Base-by-base conservation (phyloP, 1,140 invertebrate species). In the Pemphigus obesinymphae region DNA sequence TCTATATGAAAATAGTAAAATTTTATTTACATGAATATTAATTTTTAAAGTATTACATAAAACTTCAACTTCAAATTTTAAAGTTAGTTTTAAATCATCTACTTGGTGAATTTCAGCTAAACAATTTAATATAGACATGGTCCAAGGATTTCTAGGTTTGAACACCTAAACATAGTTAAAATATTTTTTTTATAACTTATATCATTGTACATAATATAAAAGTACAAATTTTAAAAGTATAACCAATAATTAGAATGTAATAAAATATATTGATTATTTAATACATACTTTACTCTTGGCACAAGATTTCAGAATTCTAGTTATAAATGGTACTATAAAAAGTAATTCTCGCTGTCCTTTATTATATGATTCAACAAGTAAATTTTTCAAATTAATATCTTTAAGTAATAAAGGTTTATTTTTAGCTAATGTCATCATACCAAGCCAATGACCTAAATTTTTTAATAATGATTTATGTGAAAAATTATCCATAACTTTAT, bases 1-100 rank as follows among this genome's bases (percentile, higher is more conserved):
- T n/a, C n/a, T n/a, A n/a, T n/a, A n/a, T n/a, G n/a, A n/a, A n/a
- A n/a, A n/a, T n/a, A n/a, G n/a, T n/a, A n/a, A n/a, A n/a, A n/a
- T n/a, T n/a, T n/a, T n/a, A n/a, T n/a, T n/a, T n/a, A n/a, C n/a
- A n/a, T n/a, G n/a, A n/a, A n/a, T n/a, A n/a, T 99, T 96, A 34
- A 99, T 90, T 83, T 91, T 93, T 7, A 99, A 89, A 85, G 96
- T 97, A 89, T 99, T 99, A 88, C 94, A 99, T 2, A 99, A 88
- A 17, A 99, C 97, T 92, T 99, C 98, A 85, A 99, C 98, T 90
- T 99, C 98, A 89, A 99, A 99, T 88, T 98, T 98, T 1, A 99
- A 88, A 88, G 97, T 98, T 1, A 98, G 87, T 87, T 98, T 98
- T 48, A 98, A 89, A 87, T 97, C 96, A 5, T 92, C 95, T 86